Percentiles rank a stretch among this genome's conserved stretches.
Evolutionary conservation across 2,888 invertebrate species (phyloP).

Genomic region (Ormyrus pomaceus): DNA sequence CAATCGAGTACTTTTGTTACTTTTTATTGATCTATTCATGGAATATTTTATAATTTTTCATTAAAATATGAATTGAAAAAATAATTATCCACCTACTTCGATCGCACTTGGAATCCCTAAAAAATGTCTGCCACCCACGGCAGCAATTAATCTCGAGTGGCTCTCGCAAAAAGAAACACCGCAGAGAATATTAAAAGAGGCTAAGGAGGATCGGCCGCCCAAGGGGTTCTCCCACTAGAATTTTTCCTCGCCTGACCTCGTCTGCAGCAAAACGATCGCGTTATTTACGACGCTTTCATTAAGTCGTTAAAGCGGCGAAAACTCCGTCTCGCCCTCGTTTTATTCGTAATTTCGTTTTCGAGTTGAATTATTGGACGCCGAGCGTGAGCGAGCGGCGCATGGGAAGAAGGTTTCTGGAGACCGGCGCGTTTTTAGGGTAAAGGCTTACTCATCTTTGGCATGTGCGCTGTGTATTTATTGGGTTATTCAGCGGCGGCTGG

Average conservation of each 20-base stretch:
- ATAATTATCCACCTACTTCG: not conserved
- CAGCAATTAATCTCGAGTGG: not conserved
- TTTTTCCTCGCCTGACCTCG: slow-evolving; percentile 19
- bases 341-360: slow-evolving; percentile 5
- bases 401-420: not conserved
- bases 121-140: too few relatives aligned
- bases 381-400: too few relatives aligned
- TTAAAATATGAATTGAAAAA: not conserved
- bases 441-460: too few relatives aligned
- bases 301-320: slow-evolving; percentile 38
- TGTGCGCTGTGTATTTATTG: too few relatives aligned
- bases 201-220: not conserved
- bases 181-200: slow-evolving; percentile 1
- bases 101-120: too few relatives aligned
- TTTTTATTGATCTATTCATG: too few relatives aligned
- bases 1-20: too few relatives aligned
- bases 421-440: too few relatives aligned
- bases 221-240: not conserved
- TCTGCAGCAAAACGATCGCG: slow-evolving; percentile 3
- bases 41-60: too few relatives aligned
- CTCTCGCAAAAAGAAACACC: not conserved
- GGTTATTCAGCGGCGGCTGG: too few relatives aligned
- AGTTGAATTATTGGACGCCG: not conserved
- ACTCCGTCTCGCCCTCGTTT: not conserved
- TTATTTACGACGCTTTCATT: slow-evolving; percentile 51